These are phyloP conservation scores for Coccyzus lansbergi DNA, from an alignment of 2,797 vertebrate genomes.

Conservation along the genomic window DNA sequence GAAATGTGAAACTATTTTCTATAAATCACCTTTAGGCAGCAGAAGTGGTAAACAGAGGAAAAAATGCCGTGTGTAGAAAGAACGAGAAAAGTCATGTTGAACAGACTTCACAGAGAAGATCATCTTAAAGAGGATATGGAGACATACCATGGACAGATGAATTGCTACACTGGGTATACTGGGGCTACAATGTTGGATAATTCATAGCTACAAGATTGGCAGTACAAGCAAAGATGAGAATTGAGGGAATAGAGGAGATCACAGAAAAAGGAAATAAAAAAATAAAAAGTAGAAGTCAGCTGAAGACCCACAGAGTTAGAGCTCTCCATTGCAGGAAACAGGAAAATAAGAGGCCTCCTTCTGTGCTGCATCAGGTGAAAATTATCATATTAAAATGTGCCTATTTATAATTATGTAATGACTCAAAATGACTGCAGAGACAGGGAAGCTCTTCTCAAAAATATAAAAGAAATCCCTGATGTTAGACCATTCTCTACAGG, in stretches of 20 bases:
- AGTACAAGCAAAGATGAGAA: not conserved
- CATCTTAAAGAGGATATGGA: not conserved
- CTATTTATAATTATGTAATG: not conserved
- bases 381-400: not conserved
- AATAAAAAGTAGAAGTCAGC: not conserved
- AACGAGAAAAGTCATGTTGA: not conserved
- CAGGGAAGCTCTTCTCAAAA: not conserved
- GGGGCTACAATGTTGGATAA: not conserved
- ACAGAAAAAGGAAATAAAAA: accelerated
- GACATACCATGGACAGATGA: not conserved
- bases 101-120: not conserved
- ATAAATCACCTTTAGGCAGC: not conserved
- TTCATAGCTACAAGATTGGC: not conserved
- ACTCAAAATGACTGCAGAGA: not conserved
- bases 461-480: not conserved
- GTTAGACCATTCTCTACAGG: not conserved
- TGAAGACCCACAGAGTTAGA: not conserved
- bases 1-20: not conserved
- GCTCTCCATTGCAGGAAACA: not conserved
- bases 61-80: not conserved
- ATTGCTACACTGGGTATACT: not conserved
- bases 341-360: not conserved
- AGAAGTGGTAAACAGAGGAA: not conserved
- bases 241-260: not conserved
- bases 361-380: not conserved